A percentile compares a stretch with the other conserved stretches of the same genome.
Conservation (phyloP, 2,888 invertebrate genomes). For the Sesia bembeciformis region DNA sequence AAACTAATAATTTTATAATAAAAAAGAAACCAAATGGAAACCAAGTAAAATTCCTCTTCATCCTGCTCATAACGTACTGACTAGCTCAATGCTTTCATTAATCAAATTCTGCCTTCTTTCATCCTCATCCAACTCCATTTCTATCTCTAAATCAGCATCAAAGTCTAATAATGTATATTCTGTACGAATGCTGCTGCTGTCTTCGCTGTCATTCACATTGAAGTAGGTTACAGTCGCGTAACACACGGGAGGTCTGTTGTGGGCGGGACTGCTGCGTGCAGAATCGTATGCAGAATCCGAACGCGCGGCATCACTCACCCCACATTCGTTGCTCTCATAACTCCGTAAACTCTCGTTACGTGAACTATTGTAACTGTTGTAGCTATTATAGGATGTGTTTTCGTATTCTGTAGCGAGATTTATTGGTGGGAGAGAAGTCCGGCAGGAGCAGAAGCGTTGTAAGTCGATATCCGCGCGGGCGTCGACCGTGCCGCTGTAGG, state of each 20-base stretch:
- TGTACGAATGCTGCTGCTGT: constrained; percentile 60
- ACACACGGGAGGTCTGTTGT: constrained; percentile 34
- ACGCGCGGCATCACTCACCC: constrained; percentile 26
- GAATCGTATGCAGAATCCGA: constrained; percentile 66
- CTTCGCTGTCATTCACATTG: constrained; percentile 61
- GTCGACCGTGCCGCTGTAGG: constrained; percentile 60
- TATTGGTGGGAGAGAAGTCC: constrained; percentile 42
- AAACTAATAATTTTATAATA: background rate
- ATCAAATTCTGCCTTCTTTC: constrained; percentile 58
- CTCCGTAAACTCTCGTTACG: constrained; percentile 42
- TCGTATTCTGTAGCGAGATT: constrained; percentile 36
- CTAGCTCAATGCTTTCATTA: constrained; percentile 59
- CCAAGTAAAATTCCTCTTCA: background rate
- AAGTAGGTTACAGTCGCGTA: constrained; percentile 63
- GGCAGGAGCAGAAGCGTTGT: constrained; percentile 53
- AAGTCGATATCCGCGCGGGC: constrained; percentile 57
- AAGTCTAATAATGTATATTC: constrained; percentile 58
- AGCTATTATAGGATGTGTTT: constrained; percentile 41
- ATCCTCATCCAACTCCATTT: constrained; percentile 30
- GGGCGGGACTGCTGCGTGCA: constrained; percentile 46
- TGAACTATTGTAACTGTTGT: constrained; percentile 49
- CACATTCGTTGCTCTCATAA: constrained; percentile 37
- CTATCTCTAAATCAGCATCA: constrained; percentile 29
- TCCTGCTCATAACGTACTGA: constrained; percentile 53
- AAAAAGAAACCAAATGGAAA: background rate